A percentile compares a stretch with the other conserved stretches of the same genome.
phyloP scores from a whole-genome alignment of 2,888 invertebrate genomes.

The Gastracanthus pulcherrimus region DNA sequence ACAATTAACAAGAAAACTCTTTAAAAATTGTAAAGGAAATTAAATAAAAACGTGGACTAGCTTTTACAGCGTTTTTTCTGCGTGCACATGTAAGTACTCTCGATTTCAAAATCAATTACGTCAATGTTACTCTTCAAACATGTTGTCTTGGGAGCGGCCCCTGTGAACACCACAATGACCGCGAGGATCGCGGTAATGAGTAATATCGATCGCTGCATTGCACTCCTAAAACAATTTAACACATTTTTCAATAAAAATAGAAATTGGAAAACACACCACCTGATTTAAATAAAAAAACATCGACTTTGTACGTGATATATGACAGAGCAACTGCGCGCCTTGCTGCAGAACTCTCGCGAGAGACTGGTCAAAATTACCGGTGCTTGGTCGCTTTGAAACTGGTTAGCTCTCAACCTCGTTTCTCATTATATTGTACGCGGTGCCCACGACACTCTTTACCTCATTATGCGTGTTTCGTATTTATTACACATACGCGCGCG shows the following conservation, averaged over 20 bases:
- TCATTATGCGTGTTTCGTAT: constrained; percentile 6
- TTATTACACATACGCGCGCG: neutral
- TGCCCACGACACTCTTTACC: constrained; percentile 2
- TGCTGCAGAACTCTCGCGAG: neutral
- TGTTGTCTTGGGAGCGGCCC: constrained; percentile 43
- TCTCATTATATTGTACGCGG: constrained; percentile 36
- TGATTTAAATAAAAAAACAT: neutral
- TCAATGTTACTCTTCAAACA: constrained; percentile 52
- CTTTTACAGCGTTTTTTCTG: neutral
- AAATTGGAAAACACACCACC: no score
- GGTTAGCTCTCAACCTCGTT: constrained; percentile 52
- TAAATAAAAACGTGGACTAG: neutral
- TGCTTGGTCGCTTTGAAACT: constrained; percentile 36
- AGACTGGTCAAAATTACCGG: constrained; percentile 23
- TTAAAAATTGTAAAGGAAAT: neutral
- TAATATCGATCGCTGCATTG: neutral
- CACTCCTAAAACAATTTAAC: neutral
- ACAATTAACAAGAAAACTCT: neutral
- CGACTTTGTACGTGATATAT: neutral
- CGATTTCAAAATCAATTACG: constrained; percentile 32
- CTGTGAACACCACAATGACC: neutral
- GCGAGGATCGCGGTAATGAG: neutral
- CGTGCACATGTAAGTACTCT: constrained; percentile 15
- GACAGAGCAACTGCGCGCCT: neutral
- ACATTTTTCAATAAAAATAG: neutral